Base-by-base conservation (phyloP, 2,113 vertebrate genomes). In the Melanotaenia duboulayi region DNA sequence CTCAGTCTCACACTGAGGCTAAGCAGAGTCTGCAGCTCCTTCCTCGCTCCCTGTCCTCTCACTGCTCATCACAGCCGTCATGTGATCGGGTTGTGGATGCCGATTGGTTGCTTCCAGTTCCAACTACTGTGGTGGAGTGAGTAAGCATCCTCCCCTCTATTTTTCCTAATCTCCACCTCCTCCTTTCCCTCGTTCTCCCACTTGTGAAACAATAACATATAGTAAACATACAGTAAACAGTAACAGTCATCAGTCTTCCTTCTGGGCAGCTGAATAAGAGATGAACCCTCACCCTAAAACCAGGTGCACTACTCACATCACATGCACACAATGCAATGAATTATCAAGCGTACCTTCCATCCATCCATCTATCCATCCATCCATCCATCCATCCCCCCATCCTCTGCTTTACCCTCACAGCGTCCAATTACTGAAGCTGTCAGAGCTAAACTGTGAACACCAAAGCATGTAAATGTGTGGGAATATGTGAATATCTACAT, bases 21-120 rank as follows among this genome's bases (percentile, higher is more conserved):
- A 82, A 90, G 89, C 92, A 92, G 67, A 78, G 74, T 82, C 85
- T 80, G 82, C 92, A 87, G 86, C 83, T 84, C 76, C 71, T 77
- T 93, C 91, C 91, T 91, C 90, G 28, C 78, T 44, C 69, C 93
- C 93, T 91, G 11, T 39, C 64, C 90, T 65, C 90, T 82, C 78
- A 65, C 80, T 84, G 83, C 86, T 65, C 81, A 78, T 63, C 84
- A 71, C 83, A 82, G 22, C 23, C 58, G 3, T 91, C 85, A 82
- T 78, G 44, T 92, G 92, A 90, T 67, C 74, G 46, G 35, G 80
- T 81, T 87, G 80, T 88, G 81, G 82, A 70, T 73, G 65, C 51
- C 81, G 62, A 92, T 92, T 93, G 65, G 93, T 65, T 82, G 63
- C n/a, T 74, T 56, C 46, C 40, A 0, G 71, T 49, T 86, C 89